Evolutionary conservation across 2,888 invertebrate species (phyloP).

Genomic region (Noctua comes): DNA sequence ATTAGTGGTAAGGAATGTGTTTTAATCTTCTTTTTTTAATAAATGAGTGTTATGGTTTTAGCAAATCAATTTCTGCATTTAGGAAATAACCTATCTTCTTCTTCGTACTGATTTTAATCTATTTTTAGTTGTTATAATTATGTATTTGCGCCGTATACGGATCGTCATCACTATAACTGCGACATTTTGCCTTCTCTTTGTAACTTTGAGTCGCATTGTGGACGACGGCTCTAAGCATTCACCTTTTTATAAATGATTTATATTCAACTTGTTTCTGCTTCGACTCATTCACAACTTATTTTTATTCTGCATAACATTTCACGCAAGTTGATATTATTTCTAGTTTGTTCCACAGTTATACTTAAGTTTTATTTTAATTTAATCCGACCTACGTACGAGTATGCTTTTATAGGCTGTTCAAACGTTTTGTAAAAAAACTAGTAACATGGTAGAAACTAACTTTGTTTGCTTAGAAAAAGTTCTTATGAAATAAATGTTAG

Average conservation of each 20-base stretch:
- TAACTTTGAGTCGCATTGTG: neutral
- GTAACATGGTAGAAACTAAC: neutral
- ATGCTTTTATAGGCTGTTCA: constrained; percentile 5
- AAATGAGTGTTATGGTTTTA: neutral
- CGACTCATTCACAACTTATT: constrained; percentile 9
- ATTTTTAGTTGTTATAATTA: neutral
- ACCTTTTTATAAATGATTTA: neutral
- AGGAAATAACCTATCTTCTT: neutral
- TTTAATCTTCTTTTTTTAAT: neutral
- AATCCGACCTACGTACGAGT: neutral
- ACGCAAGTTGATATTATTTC: constrained; percentile 12
- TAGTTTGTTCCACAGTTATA: constrained; percentile 19
- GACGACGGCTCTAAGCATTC: neutral
- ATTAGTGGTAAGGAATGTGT: constrained; percentile 14
- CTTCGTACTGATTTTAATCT: neutral
- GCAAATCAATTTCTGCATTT: neutral
- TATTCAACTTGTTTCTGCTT: neutral
- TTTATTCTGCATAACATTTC: constrained; percentile 24
- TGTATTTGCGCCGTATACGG: neutral
- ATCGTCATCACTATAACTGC: neutral
- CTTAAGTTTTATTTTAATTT: constrained; percentile 14
- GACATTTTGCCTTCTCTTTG: neutral
- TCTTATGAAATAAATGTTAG: constrained; percentile 20
- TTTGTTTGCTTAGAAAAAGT: constrained; percentile 27
- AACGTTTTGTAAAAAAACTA: neutral